phyloP scores from a whole-genome alignment of 2,113 vertebrate genomes.

The Oxyura jamaicensis region DNA sequence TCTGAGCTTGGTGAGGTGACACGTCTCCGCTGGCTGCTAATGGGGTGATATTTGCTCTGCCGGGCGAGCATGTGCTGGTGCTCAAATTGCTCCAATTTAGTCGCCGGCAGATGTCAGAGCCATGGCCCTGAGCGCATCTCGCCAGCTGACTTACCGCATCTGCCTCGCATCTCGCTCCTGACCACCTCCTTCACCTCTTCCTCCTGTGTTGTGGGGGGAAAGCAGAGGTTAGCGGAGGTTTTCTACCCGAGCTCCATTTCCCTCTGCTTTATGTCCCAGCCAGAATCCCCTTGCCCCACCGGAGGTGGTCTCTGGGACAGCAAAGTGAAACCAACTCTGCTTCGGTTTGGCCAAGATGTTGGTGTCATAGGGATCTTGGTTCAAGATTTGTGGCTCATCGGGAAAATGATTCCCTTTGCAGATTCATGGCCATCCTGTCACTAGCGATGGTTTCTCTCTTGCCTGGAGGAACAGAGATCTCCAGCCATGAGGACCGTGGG shows the following conservation, averaged over 20 bases:
- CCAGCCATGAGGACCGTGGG: background rate
- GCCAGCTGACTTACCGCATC: conserved; percentile 80
- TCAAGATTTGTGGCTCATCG: background rate
- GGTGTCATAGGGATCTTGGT: background rate
- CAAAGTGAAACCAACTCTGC: background rate
- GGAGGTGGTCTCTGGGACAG: background rate
- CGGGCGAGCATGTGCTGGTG: background rate
- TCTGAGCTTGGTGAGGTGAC: background rate
- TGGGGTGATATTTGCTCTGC: conserved; percentile 12
- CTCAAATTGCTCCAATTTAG: conserved; percentile 45
- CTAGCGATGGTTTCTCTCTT: background rate
- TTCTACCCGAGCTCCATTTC: rapidly evolving
- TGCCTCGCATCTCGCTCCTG: conserved; percentile 79
- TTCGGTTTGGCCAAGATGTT: background rate
- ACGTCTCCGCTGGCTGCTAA: background rate
- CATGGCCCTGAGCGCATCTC: rapidly evolving
- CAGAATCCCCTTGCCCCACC: background rate
- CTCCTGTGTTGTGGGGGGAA: conserved; percentile 57
- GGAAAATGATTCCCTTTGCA: background rate
- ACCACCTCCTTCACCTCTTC: conserved; percentile 86
- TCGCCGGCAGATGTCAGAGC: background rate
- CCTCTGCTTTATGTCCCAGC: background rate
- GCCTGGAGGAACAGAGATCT: background rate
- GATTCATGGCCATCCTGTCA: background rate
- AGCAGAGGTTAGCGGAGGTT: background rate